Percentiles rank a stretch among this genome's conserved stretches.
These are phyloP conservation scores for Penaeus japonicus DNA, from an alignment of 1,140 invertebrate genomes.

Conservation along the genomic window DNA sequence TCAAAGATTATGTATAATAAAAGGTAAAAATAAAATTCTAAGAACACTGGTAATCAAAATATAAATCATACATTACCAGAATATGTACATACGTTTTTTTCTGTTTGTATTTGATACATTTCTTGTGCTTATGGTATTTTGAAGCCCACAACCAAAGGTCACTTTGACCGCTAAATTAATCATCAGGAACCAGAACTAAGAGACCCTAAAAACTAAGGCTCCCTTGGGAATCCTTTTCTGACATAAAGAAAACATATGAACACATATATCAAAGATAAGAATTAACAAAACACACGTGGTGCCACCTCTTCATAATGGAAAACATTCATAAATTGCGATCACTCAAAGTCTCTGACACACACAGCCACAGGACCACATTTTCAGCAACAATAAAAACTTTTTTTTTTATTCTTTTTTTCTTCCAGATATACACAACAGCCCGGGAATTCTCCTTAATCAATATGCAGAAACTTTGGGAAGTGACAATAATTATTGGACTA, in stretches of 20 bases:
- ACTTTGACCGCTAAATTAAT: slow-evolving; percentile 13
- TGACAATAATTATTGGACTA: slow-evolving; percentile 23
- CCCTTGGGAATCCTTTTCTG: not conserved
- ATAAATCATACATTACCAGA: slow-evolving; percentile 17
- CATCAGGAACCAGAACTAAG: not conserved
- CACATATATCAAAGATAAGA: slow-evolving; percentile 18
- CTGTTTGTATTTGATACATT: slow-evolving; percentile 31
- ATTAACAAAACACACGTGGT: slow-evolving; percentile 38
- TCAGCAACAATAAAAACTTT: not conserved
- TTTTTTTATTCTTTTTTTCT: not conserved
- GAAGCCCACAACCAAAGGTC: slow-evolving; percentile 24
- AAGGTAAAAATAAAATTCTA: slow-evolving; percentile 15
- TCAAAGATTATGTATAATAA: not conserved
- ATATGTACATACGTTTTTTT: slow-evolving; percentile 34
- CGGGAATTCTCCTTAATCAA: slow-evolving; percentile 10
- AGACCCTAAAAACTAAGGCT: not conserved
- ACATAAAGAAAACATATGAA: slow-evolving; percentile 11
- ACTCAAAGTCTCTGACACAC: not conserved
- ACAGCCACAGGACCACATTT: too few species aligned
- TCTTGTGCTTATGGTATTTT: slow-evolving; percentile 37
- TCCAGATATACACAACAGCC: slow-evolving; percentile 6
- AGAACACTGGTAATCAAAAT: slow-evolving; percentile 9
- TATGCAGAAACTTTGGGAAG: slow-evolving; percentile 25
- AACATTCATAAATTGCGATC: not conserved
- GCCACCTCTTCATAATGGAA: not conserved